Percentiles rank a stretch among this genome's conserved stretches.
Conservation (phyloP, 1,140 invertebrate species). For the Dreissena polymorpha region DNA sequence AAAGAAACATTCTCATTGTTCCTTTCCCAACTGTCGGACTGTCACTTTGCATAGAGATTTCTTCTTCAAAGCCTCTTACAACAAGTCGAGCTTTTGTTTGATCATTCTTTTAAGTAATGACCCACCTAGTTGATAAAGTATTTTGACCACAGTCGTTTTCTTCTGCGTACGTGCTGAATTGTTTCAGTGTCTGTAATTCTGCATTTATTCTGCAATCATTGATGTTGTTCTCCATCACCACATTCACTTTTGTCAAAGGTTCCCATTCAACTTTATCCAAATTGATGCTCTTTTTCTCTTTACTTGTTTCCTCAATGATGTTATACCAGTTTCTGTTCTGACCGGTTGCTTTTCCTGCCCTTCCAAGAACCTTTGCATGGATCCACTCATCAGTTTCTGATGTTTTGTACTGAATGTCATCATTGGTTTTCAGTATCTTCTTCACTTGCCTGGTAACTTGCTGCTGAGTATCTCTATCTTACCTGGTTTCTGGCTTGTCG, state of each 20-base stretch:
- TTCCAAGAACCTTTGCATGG: conserved; percentile 24
- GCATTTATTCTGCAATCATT: conserved; percentile 33
- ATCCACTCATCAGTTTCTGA: conserved; percentile 30
- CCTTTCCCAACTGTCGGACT: conserved; percentile 54
- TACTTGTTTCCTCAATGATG: conserved; percentile 12
- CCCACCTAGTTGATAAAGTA: conserved; percentile 48
- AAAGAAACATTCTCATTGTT: conserved; percentile 45
- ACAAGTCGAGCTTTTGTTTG: conserved; percentile 55
- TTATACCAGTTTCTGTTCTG: conserved; percentile 46
- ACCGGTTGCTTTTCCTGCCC: conserved; percentile 45
- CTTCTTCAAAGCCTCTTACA: conserved; percentile 58
- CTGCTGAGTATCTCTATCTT: conserved; percentile 9
- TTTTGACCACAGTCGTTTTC: conserved; percentile 47
- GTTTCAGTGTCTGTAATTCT: conserved; percentile 39
- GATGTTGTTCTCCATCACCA: conserved; percentile 34
- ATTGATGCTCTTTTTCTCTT: conserved; percentile 46
- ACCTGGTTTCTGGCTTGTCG: conserved; percentile 16
- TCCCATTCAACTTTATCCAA: conserved; percentile 39
- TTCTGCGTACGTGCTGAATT: conserved; percentile 42
- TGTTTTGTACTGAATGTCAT: conserved; percentile 39
- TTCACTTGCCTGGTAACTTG: conserved; percentile 15
- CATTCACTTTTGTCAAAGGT: conserved; percentile 28
- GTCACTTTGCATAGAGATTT: conserved; percentile 39
- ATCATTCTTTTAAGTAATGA: conserved; percentile 49
- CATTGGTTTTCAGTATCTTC: conserved; percentile 38